phyloP scores from a whole-genome alignment of 2,797 vertebrate genomes.

The Sebastes kiyomatsui region DNA sequence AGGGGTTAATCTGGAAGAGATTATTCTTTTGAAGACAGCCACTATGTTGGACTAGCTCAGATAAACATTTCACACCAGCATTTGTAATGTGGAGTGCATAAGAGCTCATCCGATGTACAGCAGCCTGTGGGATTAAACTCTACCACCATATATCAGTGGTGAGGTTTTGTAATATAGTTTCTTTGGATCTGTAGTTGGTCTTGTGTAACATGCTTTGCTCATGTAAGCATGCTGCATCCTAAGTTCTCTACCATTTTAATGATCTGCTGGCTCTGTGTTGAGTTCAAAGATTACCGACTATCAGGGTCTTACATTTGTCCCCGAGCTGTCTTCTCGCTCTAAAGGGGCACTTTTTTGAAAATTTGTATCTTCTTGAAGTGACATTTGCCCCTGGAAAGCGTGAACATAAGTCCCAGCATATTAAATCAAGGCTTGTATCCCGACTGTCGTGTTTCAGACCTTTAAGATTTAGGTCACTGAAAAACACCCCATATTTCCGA shows the following conservation, averaged over 20 bases:
- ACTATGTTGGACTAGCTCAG: not conserved
- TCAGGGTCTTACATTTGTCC: constrained; percentile 29
- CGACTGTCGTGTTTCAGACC: constrained; percentile 31
- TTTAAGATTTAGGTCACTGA: constrained; percentile 49
- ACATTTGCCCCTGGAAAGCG: constrained; percentile 57
- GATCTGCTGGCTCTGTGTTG: constrained; percentile 8
- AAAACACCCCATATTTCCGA: constrained; percentile 30
- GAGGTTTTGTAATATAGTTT: not conserved
- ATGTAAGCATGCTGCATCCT: not conserved
- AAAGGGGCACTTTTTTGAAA: not conserved
- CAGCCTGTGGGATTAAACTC: constrained; percentile 4
- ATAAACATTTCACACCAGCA: constrained; percentile 20
- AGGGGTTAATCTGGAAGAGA: constrained; percentile 54
- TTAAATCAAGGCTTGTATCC: constrained; percentile 36
- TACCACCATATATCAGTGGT: not conserved
- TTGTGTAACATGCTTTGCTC: constrained; percentile 6
- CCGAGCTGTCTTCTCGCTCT: constrained; percentile 7
- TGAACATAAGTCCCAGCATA: constrained; percentile 26
- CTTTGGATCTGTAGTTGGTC: not conserved
- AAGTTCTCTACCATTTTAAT: constrained; percentile 1
- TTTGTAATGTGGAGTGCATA: constrained; percentile 1
- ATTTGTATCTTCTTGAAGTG: constrained; percentile 40
- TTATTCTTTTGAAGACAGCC: constrained; percentile 15
- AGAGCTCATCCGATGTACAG: not conserved
- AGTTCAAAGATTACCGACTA: constrained; percentile 38